phyloP scores from a whole-genome alignment of 2,888 invertebrate species.

The Ischnus inquisitorius region DNA sequence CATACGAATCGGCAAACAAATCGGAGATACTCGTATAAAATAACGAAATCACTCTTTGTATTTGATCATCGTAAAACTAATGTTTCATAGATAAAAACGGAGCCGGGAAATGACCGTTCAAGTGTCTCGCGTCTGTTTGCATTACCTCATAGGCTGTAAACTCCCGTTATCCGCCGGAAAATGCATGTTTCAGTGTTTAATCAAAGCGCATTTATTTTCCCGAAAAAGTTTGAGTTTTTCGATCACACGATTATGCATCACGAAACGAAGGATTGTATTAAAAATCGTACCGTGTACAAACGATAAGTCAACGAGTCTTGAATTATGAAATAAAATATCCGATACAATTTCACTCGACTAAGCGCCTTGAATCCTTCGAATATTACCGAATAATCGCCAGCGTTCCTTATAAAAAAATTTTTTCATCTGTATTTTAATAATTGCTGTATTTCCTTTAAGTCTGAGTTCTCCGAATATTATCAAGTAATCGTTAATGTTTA shows the following conservation, averaged over 20 bases:
- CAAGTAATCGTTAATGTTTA: no score
- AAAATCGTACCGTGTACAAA: background rate
- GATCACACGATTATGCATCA: constrained; percentile 5
- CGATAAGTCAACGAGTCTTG: constrained; percentile 8
- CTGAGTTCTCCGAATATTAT: no score
- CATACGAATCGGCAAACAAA: background rate
- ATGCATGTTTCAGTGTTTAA: no score
- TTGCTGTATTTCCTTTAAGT: no score
- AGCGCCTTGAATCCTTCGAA: background rate
- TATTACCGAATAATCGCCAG: background rate
- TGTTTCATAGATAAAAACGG: background rate
- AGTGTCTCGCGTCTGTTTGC: no score
- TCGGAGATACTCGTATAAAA: background rate
- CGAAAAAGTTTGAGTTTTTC: constrained; percentile 23
- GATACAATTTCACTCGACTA: background rate
- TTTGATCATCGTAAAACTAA: background rate
- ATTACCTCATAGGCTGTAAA: no score
- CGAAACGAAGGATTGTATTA: constrained; percentile 31
- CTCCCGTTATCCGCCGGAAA: no score
- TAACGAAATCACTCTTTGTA: background rate
- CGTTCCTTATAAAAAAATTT: background rate
- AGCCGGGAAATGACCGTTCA: no score
- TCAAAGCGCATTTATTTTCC: background rate
- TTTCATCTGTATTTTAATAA: background rate
- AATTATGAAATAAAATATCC: constrained; percentile 3